Percentiles rank a stretch among this genome's conserved stretches.
Conservation (phyloP, 2,888 invertebrate species). For the Athalia rosae region DNA sequence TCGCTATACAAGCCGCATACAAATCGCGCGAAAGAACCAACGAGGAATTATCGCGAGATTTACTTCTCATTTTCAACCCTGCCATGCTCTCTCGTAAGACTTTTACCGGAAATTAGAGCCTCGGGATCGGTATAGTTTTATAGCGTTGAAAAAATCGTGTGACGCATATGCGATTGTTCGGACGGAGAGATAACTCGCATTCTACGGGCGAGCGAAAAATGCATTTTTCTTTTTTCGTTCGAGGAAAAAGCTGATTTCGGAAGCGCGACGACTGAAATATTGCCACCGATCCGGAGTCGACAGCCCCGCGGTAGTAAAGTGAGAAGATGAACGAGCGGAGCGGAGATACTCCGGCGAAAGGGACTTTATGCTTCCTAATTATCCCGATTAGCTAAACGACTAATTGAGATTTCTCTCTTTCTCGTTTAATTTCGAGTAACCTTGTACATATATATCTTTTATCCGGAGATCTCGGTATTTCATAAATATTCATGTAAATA, state of each 20-base stretch:
- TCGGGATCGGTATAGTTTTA: too few relatives aligned
- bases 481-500: conserved; percentile 1
- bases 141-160: too few relatives aligned
- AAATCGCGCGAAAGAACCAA: neutral
- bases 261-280: too few relatives aligned
- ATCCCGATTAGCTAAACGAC: conserved; percentile 26
- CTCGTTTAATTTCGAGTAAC: conserved; percentile 13
- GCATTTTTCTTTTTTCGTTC: neutral
- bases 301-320: neutral
- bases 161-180: too few relatives aligned
- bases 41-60: too few relatives aligned
- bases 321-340: conserved; percentile 16
- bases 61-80: too few relatives aligned
- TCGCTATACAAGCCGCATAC: conserved; percentile 9
- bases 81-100: too few relatives aligned
- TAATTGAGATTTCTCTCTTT: conserved; percentile 37
- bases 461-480: conserved; percentile 14
- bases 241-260: too few relatives aligned
- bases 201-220: too few relatives aligned
- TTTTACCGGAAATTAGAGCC: too few relatives aligned
- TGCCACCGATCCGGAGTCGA: too few relatives aligned
- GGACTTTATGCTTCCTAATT: conserved; percentile 34
- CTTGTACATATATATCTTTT: conserved; percentile 32
- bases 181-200: too few relatives aligned
- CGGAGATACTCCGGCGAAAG: conserved; percentile 26